Conservation (phyloP, 2,888 invertebrate species). For the Smittia aterrima region DNA sequence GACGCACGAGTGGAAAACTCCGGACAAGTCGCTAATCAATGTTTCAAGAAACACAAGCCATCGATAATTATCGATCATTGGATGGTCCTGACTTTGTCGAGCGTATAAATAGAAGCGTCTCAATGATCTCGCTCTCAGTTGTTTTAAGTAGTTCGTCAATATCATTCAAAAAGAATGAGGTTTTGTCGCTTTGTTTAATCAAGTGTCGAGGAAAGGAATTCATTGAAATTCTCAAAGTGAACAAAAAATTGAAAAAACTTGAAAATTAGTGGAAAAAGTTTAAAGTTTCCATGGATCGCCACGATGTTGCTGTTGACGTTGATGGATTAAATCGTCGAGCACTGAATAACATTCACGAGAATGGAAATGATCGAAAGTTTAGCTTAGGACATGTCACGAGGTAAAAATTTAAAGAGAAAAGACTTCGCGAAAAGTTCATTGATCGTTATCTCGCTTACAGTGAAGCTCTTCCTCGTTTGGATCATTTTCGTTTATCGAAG, state of each 20-base stretch:
- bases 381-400: neutral
- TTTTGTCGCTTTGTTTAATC: neutral
- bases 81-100: neutral
- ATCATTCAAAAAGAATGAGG: neutral
- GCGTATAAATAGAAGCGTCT: neutral
- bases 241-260: neutral
- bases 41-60: neutral
- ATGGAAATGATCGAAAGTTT: neutral
- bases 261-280: neutral
- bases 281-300: too few relatives aligned
- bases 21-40: neutral
- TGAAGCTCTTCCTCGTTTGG: constrained; percentile 76
- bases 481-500: constrained; percentile 77
- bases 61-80: neutral
- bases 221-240: neutral
- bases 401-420: neutral
- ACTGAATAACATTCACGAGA: neutral
- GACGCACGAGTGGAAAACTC: neutral
- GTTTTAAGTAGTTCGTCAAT: neutral
- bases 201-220: neutral
- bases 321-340: neutral
- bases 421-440: neutral
- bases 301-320: neutral
- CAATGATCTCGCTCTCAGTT: neutral
- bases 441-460: constrained; percentile 49